Base-by-base conservation (phyloP, 1,140 invertebrate genomes). In the Lamellibrachia luymesi region DNA sequence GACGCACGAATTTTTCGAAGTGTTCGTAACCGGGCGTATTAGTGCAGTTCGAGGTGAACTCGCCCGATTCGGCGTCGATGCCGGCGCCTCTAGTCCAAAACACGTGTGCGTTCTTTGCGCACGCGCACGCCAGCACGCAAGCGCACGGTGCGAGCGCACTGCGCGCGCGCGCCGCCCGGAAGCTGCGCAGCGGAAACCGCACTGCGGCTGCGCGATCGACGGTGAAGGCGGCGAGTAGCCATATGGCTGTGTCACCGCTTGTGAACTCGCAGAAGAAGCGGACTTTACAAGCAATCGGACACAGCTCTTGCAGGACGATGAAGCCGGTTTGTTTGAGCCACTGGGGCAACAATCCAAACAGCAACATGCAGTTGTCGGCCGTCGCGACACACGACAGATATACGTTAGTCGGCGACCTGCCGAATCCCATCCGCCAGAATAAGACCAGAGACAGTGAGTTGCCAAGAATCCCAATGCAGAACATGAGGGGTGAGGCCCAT, bases 201-300 rank as follows among this genome's bases (percentile, higher is more conserved):
- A 94, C 94, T 50, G 94, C 94, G 49, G 94, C 93, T 51, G 93
- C 94, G 4, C 94, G 90, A 50, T 94, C 94, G 51, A 94, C 56
- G 13, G 94, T 94, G 92, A 94, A 94, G 8, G 93, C 91, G 17
- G 94, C 94, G 8, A 94, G 89, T 10, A 94, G 92, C 94, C 94
- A 94, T 8, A 94, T 94, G 91, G 94, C 93, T 80, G 93, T 93
- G 64, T 94, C 93, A 64, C 90, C 92, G 50, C 89, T 56, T 5
- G 93, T 93, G 52, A 93, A 94, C 50, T 94, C 93, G 38, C 92
- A 17, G 64, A 94, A 94, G n/a, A 56, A 92, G n/a, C 92, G 93
- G 25, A 94, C 38, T 89, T 94, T 94, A 92, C 94, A 94, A 2
- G 91, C 50, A 13, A 92, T 56, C 49, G 94, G 80, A 56, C 91